These are phyloP conservation scores for Polypedilum vanderplanki DNA, from an alignment of 1,140 invertebrate genomes.

Conservation along the genomic window DNA sequence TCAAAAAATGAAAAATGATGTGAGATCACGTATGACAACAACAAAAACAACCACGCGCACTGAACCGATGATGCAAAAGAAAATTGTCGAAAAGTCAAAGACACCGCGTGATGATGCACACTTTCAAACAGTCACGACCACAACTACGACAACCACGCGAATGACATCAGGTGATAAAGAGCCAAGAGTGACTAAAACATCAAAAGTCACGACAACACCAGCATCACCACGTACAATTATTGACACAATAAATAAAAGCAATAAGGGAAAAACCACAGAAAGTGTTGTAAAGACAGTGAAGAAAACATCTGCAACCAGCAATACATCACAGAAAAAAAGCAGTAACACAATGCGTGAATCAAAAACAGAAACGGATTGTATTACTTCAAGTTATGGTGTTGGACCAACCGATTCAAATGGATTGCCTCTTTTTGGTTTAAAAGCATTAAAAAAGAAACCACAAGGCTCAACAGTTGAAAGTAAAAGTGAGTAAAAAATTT, in stretches of 20 bases:
- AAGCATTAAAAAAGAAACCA: constrained; percentile 56
- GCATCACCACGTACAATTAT: constrained; percentile 37
- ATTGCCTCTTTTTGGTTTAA: constrained; percentile 65
- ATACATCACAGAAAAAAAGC: constrained; percentile 35
- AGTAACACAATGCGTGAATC: constrained; percentile 34
- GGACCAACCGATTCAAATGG: constrained; percentile 72
- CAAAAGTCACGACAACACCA: constrained; percentile 43
- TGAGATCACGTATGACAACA: background rate
- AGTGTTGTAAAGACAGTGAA: constrained; percentile 25
- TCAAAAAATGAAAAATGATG: background rate
- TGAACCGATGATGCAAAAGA: constrained; percentile 31
- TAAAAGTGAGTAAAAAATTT: constrained; percentile 28
- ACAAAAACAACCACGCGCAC: constrained; percentile 16
- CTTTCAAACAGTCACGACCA: constrained; percentile 42
- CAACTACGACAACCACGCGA: constrained; percentile 43
- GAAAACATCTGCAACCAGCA: constrained; percentile 27
- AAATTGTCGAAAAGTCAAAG: constrained; percentile 36
- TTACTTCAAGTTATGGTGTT: constrained; percentile 73
- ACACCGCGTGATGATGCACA: background rate
- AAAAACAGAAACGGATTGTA: constrained; percentile 46
- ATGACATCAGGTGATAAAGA: background rate
- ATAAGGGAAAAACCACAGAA: background rate
- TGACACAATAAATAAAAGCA: background rate
- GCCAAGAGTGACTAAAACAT: constrained; percentile 40
- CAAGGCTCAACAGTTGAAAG: constrained; percentile 38